Percentiles rank a stretch among this genome's conserved stretches.
phyloP scores from a whole-genome alignment of 2,888 invertebrate species.

The Pinctada fucata region DNA sequence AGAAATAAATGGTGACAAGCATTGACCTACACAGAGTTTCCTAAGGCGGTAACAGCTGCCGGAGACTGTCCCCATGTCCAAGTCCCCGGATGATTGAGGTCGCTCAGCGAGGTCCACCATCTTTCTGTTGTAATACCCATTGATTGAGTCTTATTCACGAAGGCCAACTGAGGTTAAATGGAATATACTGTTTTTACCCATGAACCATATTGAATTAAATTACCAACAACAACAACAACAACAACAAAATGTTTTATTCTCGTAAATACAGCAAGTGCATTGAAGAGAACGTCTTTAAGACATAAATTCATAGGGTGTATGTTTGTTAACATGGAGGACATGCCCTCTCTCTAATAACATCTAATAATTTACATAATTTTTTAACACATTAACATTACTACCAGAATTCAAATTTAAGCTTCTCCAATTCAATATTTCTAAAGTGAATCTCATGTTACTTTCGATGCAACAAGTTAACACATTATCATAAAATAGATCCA shows the following conservation, averaged over 20 bases:
- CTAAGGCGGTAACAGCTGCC: conserved; percentile 1
- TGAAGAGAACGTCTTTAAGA: too few relatives aligned
- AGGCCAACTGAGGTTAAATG: neutral
- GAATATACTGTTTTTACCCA: too few relatives aligned
- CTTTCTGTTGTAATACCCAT: conserved; percentile 33
- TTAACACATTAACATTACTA: conserved; percentile 9
- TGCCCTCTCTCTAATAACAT: too few relatives aligned
- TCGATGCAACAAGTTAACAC: too few relatives aligned
- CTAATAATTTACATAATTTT: neutral
- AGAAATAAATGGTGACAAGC: neutral
- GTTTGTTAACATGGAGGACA: neutral
- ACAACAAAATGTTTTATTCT: too few relatives aligned
- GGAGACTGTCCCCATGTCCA: conserved; percentile 47
- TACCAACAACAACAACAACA: too few relatives aligned
- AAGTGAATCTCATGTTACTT: too few relatives aligned
- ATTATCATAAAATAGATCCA: too few relatives aligned
- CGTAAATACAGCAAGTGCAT: too few relatives aligned
- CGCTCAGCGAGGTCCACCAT: conserved; percentile 58
- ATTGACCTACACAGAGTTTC: conserved; percentile 25
- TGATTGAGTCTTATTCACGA: neutral
- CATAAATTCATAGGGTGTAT: too few relatives aligned
- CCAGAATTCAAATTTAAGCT: conserved; percentile 21
- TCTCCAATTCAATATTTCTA: neutral
- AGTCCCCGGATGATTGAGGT: conserved; percentile 34
- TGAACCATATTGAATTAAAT: too few relatives aligned